Evolutionary conservation across 2,797 vertebrate species (phyloP).

Genomic region (Acridotheres tristis): DNA sequence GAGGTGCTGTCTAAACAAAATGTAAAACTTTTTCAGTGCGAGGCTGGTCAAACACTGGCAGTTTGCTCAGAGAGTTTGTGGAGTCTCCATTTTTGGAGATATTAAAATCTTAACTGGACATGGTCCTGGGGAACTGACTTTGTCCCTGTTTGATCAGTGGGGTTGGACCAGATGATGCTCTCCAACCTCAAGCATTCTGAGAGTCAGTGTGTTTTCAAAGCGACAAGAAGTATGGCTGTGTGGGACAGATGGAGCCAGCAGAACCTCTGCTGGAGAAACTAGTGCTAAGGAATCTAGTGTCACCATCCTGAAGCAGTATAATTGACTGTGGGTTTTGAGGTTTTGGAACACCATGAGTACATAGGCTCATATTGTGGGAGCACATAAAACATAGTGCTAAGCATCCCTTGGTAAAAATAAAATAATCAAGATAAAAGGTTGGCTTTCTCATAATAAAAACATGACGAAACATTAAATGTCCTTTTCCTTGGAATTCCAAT

Average conservation of each 20-base stretch:
- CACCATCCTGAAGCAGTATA: slow-evolving; percentile 8
- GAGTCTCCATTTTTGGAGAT: not conserved
- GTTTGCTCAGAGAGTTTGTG: not conserved
- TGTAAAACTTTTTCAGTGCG: not conserved
- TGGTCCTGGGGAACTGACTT: not conserved
- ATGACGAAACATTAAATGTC: not conserved
- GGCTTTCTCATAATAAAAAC: slow-evolving; percentile 9
- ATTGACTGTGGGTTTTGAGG: slow-evolving; percentile 25
- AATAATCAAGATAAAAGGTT: not conserved
- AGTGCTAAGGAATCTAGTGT: slow-evolving; percentile 36
- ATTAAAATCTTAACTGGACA: not conserved
- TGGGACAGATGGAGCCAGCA: slow-evolving; percentile 20
- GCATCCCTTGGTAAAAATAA: slow-evolving; percentile 39
- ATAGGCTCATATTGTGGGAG: not conserved
- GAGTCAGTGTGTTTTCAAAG: not conserved
- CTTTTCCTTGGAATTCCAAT: slow-evolving; percentile 43
- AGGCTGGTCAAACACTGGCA: not conserved
- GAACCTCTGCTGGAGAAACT: slow-evolving; percentile 41
- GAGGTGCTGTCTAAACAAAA: not conserved
- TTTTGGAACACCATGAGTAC: slow-evolving; percentile 37
- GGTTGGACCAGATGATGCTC: not conserved
- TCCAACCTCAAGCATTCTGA: not conserved
- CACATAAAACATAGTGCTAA: not conserved
- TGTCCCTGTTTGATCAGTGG: not conserved
- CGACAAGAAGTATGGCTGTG: not conserved